Percentiles rank a stretch among this genome's conserved stretches.
These are phyloP conservation scores for Bombus fervidus DNA, from an alignment of 1,140 invertebrate genomes.

Conservation along the genomic window DNA sequence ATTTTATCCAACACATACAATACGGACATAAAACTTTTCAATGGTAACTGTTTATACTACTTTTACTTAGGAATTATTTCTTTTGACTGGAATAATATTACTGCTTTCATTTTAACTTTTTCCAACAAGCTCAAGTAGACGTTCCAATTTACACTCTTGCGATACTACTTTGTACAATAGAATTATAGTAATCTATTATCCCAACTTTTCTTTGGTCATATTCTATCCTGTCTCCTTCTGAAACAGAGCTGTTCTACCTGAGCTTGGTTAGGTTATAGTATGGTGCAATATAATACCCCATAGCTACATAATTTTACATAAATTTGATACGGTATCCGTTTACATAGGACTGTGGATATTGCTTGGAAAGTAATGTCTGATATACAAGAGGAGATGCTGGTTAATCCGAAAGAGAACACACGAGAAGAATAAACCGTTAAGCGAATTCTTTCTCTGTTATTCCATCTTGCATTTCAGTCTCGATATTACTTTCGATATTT, in stretches of 20 bases:
- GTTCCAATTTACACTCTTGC: no score
- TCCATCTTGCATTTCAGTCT: not conserved
- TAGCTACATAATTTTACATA: not conserved
- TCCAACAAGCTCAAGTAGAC: not conserved
- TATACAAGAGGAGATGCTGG: not conserved
- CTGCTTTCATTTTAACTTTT: not conserved
- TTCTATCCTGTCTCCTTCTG: not conserved
- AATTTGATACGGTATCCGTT: not conserved
- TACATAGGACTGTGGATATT: not conserved
- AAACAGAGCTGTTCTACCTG: not conserved
- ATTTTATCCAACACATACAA: not conserved
- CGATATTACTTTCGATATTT: not conserved
- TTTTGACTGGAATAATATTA: not conserved
- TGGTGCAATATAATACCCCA: not conserved
- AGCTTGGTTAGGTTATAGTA: not conserved
- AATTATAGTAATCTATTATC: not conserved
- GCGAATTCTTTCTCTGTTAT: not conserved
- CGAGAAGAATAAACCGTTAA: not conserved
- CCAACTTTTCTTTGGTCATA: not conserved
- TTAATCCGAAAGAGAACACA: not conserved
- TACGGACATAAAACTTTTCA: no score
- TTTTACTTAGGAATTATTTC: not conserved
- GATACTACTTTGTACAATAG: no score
- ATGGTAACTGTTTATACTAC: not conserved
- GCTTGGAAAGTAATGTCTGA: not conserved